Percentiles rank a stretch among this genome's conserved stretches.
These are phyloP conservation scores for Tribolium freemani DNA, from an alignment of 2,888 invertebrate genomes.

Conservation along the genomic window DNA sequence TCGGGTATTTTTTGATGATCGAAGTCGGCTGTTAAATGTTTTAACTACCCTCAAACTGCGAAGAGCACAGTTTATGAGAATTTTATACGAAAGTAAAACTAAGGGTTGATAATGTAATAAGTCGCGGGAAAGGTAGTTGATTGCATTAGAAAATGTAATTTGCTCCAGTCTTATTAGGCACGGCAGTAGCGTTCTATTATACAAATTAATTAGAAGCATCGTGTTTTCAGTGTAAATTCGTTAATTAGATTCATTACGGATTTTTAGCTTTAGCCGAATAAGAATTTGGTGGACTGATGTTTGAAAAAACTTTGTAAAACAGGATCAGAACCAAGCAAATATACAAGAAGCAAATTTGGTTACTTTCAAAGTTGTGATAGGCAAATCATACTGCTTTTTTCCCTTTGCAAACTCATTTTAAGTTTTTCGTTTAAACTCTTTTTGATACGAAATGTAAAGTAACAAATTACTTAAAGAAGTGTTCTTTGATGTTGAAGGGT, in stretches of 20 bases:
- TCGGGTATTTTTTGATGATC: background rate
- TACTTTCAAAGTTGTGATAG: background rate
- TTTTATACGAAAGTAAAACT: background rate
- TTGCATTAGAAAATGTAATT: slow-evolving; percentile 10
- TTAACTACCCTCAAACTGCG: slow-evolving; percentile 3
- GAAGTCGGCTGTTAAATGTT: background rate
- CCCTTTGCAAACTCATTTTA: background rate
- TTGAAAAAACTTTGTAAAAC: no score
- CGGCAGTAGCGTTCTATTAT: background rate
- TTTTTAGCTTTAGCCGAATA: no score
- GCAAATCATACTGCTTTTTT: background rate
- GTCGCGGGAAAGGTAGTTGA: background rate
- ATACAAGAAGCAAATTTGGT: background rate
- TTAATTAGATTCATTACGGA: no score
- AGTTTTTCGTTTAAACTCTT: slow-evolving; percentile 7
- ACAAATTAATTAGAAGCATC: background rate
- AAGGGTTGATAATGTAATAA: background rate
- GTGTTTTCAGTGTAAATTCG: background rate
- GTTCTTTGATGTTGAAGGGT: slow-evolving; percentile 12
- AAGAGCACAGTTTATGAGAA: slow-evolving; percentile 8
- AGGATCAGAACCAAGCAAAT: background rate
- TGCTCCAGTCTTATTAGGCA: background rate
- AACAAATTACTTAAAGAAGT: slow-evolving; percentile 4
- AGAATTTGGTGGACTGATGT: no score
- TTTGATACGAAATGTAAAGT: background rate